phyloP scores from a whole-genome alignment of 2,888 invertebrate genomes.

The Acleris cristana region DNA sequence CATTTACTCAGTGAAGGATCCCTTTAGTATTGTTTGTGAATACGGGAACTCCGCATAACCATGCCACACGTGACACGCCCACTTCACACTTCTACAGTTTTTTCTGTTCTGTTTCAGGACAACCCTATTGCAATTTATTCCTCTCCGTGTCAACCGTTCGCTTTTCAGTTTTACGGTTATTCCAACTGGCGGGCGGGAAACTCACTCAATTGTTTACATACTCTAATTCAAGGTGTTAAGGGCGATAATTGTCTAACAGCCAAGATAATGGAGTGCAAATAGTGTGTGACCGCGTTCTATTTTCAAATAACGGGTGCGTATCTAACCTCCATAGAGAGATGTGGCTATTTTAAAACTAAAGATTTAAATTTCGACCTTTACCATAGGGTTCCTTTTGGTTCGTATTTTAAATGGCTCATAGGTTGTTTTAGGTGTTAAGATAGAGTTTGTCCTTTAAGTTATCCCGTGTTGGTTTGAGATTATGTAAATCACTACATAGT shows the following conservation, averaged over 20 bases:
- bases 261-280: background rate
- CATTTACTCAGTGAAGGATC: too few relatives aligned
- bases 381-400: too few relatives aligned
- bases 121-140: constrained; percentile 6
- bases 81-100: too few relatives aligned
- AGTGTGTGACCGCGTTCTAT: constrained; percentile 30
- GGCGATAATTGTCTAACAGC: constrained; percentile 14
- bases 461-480: constrained; percentile 4
- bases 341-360: too few relatives aligned
- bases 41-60: too few relatives aligned
- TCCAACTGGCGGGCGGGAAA: background rate
- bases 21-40: too few relatives aligned
- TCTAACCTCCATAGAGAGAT: constrained; percentile 10
- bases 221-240: constrained; percentile 8
- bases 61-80: too few relatives aligned
- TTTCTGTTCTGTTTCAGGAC: constrained; percentile 2
- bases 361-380: too few relatives aligned
- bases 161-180: constrained; percentile 21
- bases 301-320: constrained; percentile 34
- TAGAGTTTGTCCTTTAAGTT: background rate
- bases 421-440: too few relatives aligned
- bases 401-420: too few relatives aligned
- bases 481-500: background rate
- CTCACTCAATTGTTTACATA: constrained; percentile 17
- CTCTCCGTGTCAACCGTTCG: background rate